phyloP scores from a whole-genome alignment of 1,140 invertebrate species.

The Pogonus chalceus region DNA sequence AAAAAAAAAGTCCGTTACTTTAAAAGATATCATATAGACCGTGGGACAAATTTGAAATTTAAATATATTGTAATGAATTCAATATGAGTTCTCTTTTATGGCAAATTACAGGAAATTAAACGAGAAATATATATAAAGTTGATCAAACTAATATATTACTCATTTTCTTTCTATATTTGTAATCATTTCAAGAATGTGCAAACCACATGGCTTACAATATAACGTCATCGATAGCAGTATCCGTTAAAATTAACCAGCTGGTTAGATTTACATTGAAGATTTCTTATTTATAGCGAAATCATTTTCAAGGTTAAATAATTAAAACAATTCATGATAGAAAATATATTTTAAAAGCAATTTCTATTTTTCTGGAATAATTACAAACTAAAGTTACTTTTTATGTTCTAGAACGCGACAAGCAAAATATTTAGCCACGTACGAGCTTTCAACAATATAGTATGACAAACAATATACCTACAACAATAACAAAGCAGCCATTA shows the following conservation, averaged over 20 bases:
- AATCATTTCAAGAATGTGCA: not conserved
- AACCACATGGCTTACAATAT: not conserved
- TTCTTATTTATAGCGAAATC: too few species aligned
- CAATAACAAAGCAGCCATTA: too few species aligned
- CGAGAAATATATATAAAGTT: not conserved
- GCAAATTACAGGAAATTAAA: too few species aligned
- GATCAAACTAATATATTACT: not conserved
- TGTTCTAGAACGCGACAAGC: too few species aligned
- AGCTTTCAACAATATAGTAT: too few species aligned
- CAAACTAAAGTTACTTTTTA: too few species aligned
- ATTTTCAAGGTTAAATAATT: too few species aligned
- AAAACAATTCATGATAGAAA: too few species aligned
- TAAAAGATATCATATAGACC: not conserved
- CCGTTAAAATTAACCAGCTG: not conserved
- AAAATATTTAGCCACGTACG: too few species aligned
- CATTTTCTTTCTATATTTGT: not conserved
- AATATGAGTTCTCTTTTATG: not conserved
- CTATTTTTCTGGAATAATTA: too few species aligned
- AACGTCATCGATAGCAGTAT: slow-evolving; percentile 3
- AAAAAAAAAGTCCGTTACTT: not conserved
- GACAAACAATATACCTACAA: too few species aligned
- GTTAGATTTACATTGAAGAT: not conserved
- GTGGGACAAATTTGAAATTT: not conserved
- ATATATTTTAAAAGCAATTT: too few species aligned
- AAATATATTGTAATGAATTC: not conserved